phyloP scores from a whole-genome alignment of 2,113 vertebrate genomes.

The Pterocles orientalis region DNA sequence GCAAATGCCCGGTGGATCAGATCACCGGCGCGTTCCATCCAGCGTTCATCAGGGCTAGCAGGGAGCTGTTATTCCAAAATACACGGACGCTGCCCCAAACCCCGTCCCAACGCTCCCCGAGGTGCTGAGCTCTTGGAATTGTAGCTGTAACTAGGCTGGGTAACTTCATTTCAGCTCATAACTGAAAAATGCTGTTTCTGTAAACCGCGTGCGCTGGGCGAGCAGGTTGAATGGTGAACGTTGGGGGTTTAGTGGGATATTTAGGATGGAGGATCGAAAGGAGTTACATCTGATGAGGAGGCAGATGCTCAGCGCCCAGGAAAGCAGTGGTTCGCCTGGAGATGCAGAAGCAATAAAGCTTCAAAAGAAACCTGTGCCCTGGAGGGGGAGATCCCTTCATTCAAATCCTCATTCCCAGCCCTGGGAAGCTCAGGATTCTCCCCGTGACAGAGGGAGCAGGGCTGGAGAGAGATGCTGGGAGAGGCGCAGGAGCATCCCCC shows the following conservation, averaged over 20 bases:
- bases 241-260: neutral
- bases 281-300: accelerated
- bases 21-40: accelerated
- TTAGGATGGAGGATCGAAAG: neutral
- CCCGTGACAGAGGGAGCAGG: neutral
- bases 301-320: neutral
- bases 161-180: neutral
- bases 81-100: neutral
- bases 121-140: neutral
- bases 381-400: neutral
- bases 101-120: neutral
- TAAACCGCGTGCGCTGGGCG: neutral
- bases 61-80: neutral
- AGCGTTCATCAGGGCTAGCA: neutral
- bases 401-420: accelerated
- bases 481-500: neutral
- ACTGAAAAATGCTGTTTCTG: neutral
- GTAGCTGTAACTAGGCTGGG: neutral
- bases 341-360: neutral
- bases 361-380: neutral
- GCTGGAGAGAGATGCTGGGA: neutral
- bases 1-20: neutral
- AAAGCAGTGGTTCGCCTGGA: neutral
- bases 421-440: accelerated
- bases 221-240: neutral